phyloP scores from a whole-genome alignment of 2,113 vertebrate genomes.

The Saccopteryx leptura region DNA sequence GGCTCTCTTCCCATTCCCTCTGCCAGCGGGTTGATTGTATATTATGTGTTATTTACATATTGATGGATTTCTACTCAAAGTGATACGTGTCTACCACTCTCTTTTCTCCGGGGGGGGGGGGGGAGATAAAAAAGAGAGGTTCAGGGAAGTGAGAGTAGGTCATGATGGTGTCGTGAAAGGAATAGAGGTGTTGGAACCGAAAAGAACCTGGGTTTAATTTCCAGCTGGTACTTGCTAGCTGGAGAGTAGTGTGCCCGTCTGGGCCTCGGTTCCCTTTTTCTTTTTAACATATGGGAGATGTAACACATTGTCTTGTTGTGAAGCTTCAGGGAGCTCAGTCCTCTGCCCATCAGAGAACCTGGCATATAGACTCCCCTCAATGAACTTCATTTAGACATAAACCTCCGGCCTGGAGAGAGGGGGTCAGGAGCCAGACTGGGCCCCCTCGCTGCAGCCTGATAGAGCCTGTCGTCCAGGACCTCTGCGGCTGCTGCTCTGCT shows the following conservation, averaged over 20 bases:
- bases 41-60: conserved; percentile 77
- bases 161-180: conserved; percentile 64
- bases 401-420: background rate
- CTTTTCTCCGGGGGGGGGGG: conserved; percentile 41
- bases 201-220: conserved; percentile 47
- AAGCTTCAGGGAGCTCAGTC: background rate
- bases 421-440: background rate
- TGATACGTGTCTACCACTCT: conserved; percentile 44
- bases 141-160: conserved; percentile 49
- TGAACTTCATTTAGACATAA: background rate
- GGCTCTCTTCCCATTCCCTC: background rate
- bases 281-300: background rate
- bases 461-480: background rate
- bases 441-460: background rate
- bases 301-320: background rate
- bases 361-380: background rate
- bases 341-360: background rate
- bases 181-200: conserved; percentile 35
- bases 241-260: background rate
- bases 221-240: background rate
- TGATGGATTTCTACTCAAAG: conserved; percentile 70
- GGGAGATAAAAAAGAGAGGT: conserved; percentile 10
- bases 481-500: background rate
- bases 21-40: conserved; percentile 36
- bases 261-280: conserved; percentile 52